Percentiles rank a stretch among this genome's conserved stretches.
Evolutionary conservation across 2,797 vertebrate species (phyloP).

Genomic region (Rachycentron canadum): DNA sequence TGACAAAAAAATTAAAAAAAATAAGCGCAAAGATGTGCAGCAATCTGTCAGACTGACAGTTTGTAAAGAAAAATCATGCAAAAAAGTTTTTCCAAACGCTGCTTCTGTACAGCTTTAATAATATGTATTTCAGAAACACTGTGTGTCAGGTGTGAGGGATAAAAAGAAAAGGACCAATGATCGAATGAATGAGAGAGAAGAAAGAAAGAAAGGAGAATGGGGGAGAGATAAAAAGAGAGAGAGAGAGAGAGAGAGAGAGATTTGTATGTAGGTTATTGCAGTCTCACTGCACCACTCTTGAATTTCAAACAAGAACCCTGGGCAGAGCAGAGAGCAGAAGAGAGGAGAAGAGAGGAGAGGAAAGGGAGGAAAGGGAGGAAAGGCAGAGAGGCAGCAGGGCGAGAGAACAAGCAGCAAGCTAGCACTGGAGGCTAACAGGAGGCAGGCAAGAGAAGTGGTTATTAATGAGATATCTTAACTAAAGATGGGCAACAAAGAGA

Average conservation of each 20-base stretch:
- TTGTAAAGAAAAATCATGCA: conserved; percentile 32
- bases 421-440: conserved; percentile 80
- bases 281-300: conserved; percentile 81
- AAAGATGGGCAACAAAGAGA: conserved; percentile 62
- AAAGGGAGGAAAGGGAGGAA: conserved; percentile 51
- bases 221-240: conserved; percentile 34
- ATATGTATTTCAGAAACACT: conserved; percentile 61
- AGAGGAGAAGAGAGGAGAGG: conserved; percentile 51
- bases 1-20: conserved; percentile 44
- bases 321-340: conserved; percentile 76
- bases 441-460: conserved; percentile 72
- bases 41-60: conserved; percentile 34
- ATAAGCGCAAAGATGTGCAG: conserved; percentile 34
- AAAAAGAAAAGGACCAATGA: conserved; percentile 36
- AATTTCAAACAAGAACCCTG: conserved; percentile 83
- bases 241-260: conserved; percentile 48
- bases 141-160: conserved; percentile 3
- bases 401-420: conserved; percentile 62
- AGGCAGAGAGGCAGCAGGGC: conserved; percentile 50
- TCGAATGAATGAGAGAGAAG: conserved; percentile 44
- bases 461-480: conserved; percentile 82
- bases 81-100: conserved; percentile 39
- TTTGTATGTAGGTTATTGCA: conserved; percentile 83
- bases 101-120: conserved; percentile 55
- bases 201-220: conserved; percentile 17